Evolutionary conservation across 2,113 vertebrate genomes (phyloP), one percentile per base, ranked within the genome.

Genomic region (Variabilichromis moorii): DNA sequence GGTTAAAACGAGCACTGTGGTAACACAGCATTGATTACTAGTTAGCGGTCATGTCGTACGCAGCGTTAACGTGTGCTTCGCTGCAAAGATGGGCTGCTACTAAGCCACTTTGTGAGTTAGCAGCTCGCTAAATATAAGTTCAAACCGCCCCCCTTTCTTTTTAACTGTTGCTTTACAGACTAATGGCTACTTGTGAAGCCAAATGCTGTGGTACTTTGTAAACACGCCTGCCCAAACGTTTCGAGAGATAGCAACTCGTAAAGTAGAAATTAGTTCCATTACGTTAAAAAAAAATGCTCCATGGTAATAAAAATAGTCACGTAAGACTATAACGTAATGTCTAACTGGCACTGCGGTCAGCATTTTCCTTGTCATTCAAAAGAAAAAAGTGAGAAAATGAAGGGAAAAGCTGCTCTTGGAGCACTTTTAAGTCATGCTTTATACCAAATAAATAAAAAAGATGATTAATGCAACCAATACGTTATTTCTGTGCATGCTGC

Each of bases 201-300:
- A 68, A 66, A 81, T 81, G 26, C 53, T 19, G 31, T 31, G 24
- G 10, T 53, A 12, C 57, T 86, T 68, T 82, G 84, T 87, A 90
- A 90, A 94, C 87, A 83, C 14, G 55, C n/a, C 28, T 6, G 66
- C 11, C 9, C 80, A 61, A 78, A 82, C 81, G 80, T 86, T 89
- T 80, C 78, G 8, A 82, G 19, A 51, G 16, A 31, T 84, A 12
- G 6, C 16, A 3, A 17, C 21, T 40, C 14, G 2, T 33, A 19
- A 57, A 8, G 33, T 81, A 80, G 4, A 37, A 59, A 45, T 50
- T 5, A 21, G 35, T 66, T 63, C 10, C 26, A 80, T 86, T 61
- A 76, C 12, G 17, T 51, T 68, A 19, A 40, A 21, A 19, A 19
- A 50, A 24, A 8, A 28, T n/a, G 17, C 14, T 24, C 16, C 24